Conservation (phyloP, 2,888 invertebrate genomes). For the Athalia circularis region DNA sequence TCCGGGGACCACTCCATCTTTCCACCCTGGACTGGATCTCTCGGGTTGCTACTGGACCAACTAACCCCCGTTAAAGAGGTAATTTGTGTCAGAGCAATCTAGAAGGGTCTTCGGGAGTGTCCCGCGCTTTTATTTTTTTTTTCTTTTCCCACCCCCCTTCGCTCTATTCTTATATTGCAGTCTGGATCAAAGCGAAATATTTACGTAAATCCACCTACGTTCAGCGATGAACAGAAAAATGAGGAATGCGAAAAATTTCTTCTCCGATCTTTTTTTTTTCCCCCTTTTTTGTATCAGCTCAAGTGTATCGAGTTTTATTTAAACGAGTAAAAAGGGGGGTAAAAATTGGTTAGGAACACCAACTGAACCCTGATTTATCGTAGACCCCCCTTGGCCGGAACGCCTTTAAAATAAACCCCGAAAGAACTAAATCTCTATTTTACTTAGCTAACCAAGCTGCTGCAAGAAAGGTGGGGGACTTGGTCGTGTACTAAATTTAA, state of each 20-base stretch:
- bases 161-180: background rate
- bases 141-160: background rate
- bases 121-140: constrained; percentile 23
- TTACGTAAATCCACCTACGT: background rate
- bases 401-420: constrained; percentile 63
- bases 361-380: constrained; percentile 57
- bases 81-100: constrained; percentile 68
- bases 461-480: constrained; percentile 50
- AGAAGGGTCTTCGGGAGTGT: constrained; percentile 41
- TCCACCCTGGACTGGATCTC: constrained; percentile 57
- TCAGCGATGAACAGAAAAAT: no score
- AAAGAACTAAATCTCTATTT: constrained; percentile 67
- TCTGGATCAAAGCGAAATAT: background rate
- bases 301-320: constrained; percentile 7
- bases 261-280: no score
- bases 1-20: constrained; percentile 70
- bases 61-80: constrained; percentile 68
- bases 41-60: constrained; percentile 44
- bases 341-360: constrained; percentile 17
- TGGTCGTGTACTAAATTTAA: constrained; percentile 71
- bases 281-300: no score
- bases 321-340: background rate
- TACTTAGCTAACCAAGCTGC: constrained; percentile 62
- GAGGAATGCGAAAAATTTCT: no score
- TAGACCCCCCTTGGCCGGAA: constrained; percentile 44